Evolutionary conservation across 53 echinoderm and acorn worm species (phyloP).

Genomic region (Holothuria scabra): DNA sequence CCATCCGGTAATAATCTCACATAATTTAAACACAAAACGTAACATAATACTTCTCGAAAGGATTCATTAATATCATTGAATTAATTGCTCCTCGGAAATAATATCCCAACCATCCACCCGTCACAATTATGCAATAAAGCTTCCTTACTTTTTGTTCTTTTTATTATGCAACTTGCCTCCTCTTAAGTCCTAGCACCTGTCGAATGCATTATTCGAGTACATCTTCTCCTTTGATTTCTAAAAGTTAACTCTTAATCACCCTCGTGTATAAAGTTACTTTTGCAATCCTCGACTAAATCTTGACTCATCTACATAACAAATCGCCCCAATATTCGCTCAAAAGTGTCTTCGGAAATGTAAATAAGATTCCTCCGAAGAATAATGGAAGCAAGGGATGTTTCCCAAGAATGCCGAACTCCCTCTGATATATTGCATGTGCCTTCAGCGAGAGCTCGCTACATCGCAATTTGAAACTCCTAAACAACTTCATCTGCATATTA

Average conservation of each 20-base stretch:
- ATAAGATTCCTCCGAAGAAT: slow-evolving; percentile 26
- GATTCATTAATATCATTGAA: no score
- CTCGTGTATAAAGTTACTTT: slow-evolving; percentile 26
- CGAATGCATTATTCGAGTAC: slow-evolving; percentile 21
- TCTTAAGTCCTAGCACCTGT: slow-evolving; percentile 32
- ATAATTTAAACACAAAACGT: no score
- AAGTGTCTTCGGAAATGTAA: slow-evolving; percentile 41
- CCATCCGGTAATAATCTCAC: no score
- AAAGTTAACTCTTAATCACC: slow-evolving; percentile 32
- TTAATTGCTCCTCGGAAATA: no score
- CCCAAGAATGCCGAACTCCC: not conserved
- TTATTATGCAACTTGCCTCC: slow-evolving; percentile 12
- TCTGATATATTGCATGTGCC: slow-evolving; percentile 38
- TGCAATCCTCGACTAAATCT: slow-evolving; percentile 1
- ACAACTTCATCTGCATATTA: slow-evolving; percentile 14
- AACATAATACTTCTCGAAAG: no score
- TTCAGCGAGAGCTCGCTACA: slow-evolving; percentile 36
- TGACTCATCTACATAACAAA: slow-evolving; percentile 44
- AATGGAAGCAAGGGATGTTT: slow-evolving; percentile 19
- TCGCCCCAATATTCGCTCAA: slow-evolving; percentile 39
- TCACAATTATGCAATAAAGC: no score
- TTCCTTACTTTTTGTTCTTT: not conserved
- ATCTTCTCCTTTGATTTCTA: slow-evolving; percentile 33
- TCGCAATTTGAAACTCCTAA: slow-evolving; percentile 28
- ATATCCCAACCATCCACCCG: no score